phyloP scores from a whole-genome alignment of 2,797 vertebrate genomes.

The Apogon hyalosoma region DNA sequence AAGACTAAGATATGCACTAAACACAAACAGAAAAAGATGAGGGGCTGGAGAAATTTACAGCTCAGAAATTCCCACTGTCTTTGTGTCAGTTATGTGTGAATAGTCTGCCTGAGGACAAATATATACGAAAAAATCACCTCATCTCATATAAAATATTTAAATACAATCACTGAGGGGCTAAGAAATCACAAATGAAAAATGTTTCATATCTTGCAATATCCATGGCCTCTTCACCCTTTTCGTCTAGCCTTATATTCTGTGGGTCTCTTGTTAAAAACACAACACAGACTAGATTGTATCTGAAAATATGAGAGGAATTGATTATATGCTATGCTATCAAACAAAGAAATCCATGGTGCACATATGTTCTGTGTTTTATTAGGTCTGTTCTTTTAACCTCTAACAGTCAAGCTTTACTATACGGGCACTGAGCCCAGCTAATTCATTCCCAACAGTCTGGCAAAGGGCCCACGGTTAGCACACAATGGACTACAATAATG shows the following conservation, averaged over 20 bases:
- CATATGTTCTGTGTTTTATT: constrained; percentile 56
- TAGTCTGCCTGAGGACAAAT: constrained; percentile 54
- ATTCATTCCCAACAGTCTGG: constrained; percentile 79
- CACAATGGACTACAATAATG: constrained; percentile 79
- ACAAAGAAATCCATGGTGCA: constrained; percentile 47
- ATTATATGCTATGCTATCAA: constrained; percentile 31
- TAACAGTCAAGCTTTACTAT: constrained; percentile 66
- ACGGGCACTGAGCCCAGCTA: constrained; percentile 74
- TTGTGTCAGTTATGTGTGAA: constrained; percentile 58
- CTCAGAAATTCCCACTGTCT: constrained; percentile 52
- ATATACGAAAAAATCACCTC: constrained; percentile 30
- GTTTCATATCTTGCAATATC: constrained; percentile 33
- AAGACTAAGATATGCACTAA: constrained; percentile 37
- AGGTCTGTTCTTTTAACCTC: constrained; percentile 69
- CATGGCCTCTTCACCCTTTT: constrained; percentile 5
- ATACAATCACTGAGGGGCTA: constrained; percentile 44
- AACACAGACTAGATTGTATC: constrained; percentile 12
- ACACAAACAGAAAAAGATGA: constrained; percentile 45
- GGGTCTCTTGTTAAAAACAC: background rate
- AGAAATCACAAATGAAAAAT: constrained; percentile 42
- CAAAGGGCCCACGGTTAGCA: constrained; percentile 69
- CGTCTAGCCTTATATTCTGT: constrained; percentile 1
- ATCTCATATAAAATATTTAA: constrained; percentile 61
- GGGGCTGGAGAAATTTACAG: constrained; percentile 44
- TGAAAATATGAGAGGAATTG: constrained; percentile 12